Base-by-base conservation (phyloP, 2,113 vertebrate genomes). In the Xyliphius kryptos region DNA sequence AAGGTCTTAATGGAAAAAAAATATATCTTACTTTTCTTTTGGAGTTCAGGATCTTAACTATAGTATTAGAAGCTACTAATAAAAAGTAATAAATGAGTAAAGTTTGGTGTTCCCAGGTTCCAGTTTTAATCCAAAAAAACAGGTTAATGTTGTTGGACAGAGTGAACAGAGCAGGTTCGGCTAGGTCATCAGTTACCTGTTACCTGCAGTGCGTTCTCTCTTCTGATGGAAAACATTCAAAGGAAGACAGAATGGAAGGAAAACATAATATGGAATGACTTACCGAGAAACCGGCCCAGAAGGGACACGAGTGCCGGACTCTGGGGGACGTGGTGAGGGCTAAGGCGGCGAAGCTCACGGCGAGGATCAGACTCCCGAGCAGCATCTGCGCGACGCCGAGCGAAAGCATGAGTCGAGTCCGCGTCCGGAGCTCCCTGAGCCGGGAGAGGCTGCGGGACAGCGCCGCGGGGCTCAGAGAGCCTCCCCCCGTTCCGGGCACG, bases 271-370 rank as follows among this genome's bases (percentile, higher is more conserved):
- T 43, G 40, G 21, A 13, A 5, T 10, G 13, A 92, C 95, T 93
- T 81, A 97, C 95, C 83, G 95, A 98, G 83, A 98, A 98, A 64
- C 95, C 95, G 14, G 95, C 95, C 95, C 95, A 98, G 88, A 97
- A 97, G 13, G 94, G 95, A 73, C 93, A 96, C 12, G 95, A 97
- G 87, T 97, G 95, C 32, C 95, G 85, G 74, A 97, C 92, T 71
- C 93, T 86, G 77, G 95, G 92, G 46, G 95, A 97, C 43, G 92
- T 95, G 80, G 95, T 97, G 72, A 98, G 92, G 61, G 94, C 95
- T 84, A 97, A 77, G 57, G 95, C 94, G 22, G 95, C 93, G 82
- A 97, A 98, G 87, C 93, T 96, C 68, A 97, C 94, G 26, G 95
- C 93, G 85, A 98, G 84, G 77, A 95, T 95, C 72, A 97, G 92